These are phyloP conservation scores for Lagodon rhomboides DNA, from an alignment of 2,797 vertebrate species.

Conservation along the genomic window DNA sequence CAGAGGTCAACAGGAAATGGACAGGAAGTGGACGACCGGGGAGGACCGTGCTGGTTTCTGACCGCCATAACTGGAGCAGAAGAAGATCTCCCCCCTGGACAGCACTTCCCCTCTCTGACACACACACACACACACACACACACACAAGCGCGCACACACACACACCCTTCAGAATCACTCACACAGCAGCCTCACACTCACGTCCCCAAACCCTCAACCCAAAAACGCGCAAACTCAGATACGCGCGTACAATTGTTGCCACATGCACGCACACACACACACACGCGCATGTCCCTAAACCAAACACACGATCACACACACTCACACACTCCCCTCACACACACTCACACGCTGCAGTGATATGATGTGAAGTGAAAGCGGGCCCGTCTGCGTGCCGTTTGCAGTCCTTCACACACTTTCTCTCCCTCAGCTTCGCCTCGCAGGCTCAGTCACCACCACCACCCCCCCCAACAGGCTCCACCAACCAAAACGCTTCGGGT, in stretches of 20 bases:
- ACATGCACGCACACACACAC: neutral
- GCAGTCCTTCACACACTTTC: conserved; percentile 42
- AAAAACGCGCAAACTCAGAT: conserved; percentile 38
- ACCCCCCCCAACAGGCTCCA: conserved; percentile 1
- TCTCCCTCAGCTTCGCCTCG: conserved; percentile 44
- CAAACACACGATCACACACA: conserved; percentile 20
- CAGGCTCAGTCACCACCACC: conserved; percentile 29
- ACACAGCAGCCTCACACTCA: conserved; percentile 29
- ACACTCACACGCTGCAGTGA: conserved; percentile 44
- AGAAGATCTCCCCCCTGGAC: conserved; percentile 80
- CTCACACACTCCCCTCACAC: conserved; percentile 28
- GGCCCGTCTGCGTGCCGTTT: conserved; percentile 51
- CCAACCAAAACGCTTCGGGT: conserved; percentile 38
- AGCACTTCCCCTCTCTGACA: conserved; percentile 47
- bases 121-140: conserved; percentile 35
- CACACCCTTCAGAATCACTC: conserved; percentile 24
- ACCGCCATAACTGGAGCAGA: conserved; percentile 85
- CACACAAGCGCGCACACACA: conserved; percentile 25
- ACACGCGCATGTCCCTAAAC: conserved; percentile 24
- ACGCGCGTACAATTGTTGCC: conserved; percentile 12
- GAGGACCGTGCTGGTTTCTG: conserved; percentile 75
- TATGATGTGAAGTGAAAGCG: conserved; percentile 70
- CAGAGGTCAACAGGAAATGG: conserved; percentile 74
- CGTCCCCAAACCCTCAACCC: conserved; percentile 47
- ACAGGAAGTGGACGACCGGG: conserved; percentile 76